Conservation (phyloP, 2,888 invertebrate species). For the Trichopria drosophilae region DNA sequence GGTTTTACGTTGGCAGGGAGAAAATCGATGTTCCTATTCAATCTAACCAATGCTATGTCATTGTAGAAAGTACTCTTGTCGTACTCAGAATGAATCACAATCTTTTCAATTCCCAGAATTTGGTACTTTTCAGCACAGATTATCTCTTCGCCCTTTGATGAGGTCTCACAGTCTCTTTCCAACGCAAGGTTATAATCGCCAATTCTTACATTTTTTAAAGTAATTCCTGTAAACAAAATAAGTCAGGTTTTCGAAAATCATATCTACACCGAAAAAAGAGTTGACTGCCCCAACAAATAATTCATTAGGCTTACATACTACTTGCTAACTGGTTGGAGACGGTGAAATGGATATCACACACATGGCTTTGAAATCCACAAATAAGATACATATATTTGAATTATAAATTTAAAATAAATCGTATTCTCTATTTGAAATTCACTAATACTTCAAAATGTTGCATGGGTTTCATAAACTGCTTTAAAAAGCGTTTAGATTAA, state of each 20-base stretch:
- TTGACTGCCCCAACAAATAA: too few relatives aligned
- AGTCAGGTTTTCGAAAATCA: too few relatives aligned
- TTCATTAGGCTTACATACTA: too few relatives aligned
- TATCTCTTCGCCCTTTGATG: constrained; percentile 25
- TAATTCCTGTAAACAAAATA: too few relatives aligned
- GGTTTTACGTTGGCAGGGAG: constrained; percentile 35
- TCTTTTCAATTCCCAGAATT: constrained; percentile 36
- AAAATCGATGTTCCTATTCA: constrained; percentile 33
- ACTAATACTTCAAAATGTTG: too few relatives aligned
- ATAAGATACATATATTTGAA: not conserved
- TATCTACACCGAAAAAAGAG: too few relatives aligned
- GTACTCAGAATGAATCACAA: constrained; percentile 38
- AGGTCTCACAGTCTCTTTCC: constrained; percentile 41
- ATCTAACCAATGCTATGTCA: constrained; percentile 43
- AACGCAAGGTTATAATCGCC: constrained; percentile 42
- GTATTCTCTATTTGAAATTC: too few relatives aligned
- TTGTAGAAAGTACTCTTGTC: constrained; percentile 30
- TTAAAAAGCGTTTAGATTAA: too few relatives aligned
- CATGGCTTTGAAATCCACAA: too few relatives aligned
- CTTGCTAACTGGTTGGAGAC: too few relatives aligned
- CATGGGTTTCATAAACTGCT: too few relatives aligned
- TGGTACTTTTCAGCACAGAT: constrained; percentile 42
- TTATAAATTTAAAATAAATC: not conserved
- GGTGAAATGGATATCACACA: too few relatives aligned
- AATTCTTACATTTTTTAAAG: constrained; percentile 37